Evolutionary conservation across 2,888 invertebrate species (phyloP).

Genomic region (Drosophila prostipennis): DNA sequence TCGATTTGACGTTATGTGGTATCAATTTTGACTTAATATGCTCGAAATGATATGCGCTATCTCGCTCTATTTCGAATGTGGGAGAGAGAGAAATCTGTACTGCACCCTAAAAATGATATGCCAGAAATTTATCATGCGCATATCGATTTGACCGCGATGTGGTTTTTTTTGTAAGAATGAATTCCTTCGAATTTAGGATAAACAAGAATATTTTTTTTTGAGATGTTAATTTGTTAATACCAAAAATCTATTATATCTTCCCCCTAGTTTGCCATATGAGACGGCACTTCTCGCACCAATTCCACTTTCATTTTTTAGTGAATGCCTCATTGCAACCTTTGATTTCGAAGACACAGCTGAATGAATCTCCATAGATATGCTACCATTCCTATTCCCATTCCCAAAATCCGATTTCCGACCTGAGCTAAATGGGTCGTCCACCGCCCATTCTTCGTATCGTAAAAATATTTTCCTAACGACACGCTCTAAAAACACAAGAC

Average conservation of each 20-base stretch:
- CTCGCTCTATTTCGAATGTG: too few species aligned
- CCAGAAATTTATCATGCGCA: too few species aligned
- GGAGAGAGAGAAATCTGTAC: too few species aligned
- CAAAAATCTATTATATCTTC: not conserved
- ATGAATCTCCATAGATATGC: constrained; percentile 56
- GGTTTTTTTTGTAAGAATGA: too few species aligned
- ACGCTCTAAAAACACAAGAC: constrained; percentile 68
- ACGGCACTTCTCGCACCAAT: constrained; percentile 10
- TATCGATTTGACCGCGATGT: too few species aligned
- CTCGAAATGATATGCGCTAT: too few species aligned
- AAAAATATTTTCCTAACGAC: constrained; percentile 76
- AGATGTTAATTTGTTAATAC: not conserved
- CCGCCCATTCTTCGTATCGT: constrained; percentile 51
- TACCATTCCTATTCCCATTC: constrained; percentile 14
- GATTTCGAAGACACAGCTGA: constrained; percentile 49
- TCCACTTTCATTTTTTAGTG: constrained; percentile 47
- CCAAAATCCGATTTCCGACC: constrained; percentile 61
- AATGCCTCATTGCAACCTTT: constrained; percentile 51
- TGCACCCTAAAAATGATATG: too few species aligned
- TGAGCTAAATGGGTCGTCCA: constrained; percentile 72
- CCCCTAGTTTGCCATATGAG: constrained; percentile 3
- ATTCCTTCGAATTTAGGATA: too few species aligned
- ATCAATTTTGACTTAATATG: too few species aligned
- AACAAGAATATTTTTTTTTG: too few species aligned
- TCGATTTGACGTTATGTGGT: too few species aligned